phyloP scores from a whole-genome alignment of 2,888 invertebrate genomes.

The Watsonalla cultraria region DNA sequence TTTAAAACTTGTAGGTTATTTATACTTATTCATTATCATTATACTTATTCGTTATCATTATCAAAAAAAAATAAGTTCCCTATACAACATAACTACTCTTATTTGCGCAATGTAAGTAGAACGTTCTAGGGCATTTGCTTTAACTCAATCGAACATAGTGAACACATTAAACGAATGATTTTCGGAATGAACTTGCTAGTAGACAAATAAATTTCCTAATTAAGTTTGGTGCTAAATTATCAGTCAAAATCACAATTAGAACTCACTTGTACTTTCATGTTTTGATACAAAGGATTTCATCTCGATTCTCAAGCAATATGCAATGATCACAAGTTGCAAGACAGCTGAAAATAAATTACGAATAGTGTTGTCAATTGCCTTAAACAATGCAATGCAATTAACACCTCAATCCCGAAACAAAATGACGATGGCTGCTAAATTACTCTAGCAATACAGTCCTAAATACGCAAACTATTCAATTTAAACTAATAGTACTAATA shows the following conservation, averaged over 20 bases:
- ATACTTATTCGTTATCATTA: too few relatives aligned
- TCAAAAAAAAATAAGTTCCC: too few relatives aligned
- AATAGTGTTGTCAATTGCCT: conserved; percentile 17
- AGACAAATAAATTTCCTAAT: too few relatives aligned
- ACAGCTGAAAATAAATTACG: conserved; percentile 31
- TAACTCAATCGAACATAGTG: too few relatives aligned
- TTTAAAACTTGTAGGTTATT: too few relatives aligned
- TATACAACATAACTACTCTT: too few relatives aligned
- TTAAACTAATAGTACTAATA: neutral
- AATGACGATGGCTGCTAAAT: conserved; percentile 6
- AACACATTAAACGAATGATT: too few relatives aligned
- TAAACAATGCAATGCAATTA: conserved; percentile 30
- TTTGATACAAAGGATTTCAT: neutral
- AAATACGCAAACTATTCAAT: neutral
- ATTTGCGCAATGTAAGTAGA: too few relatives aligned
- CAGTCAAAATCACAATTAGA: neutral
- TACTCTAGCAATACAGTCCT: neutral
- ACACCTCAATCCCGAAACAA: conserved; percentile 14
- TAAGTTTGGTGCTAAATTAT: too few relatives aligned
- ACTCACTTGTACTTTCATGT: neutral
- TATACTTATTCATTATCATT: too few relatives aligned
- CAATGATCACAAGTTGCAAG: conserved; percentile 22
- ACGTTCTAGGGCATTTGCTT: too few relatives aligned
- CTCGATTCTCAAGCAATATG: neutral
- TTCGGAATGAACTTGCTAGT: too few relatives aligned